phyloP scores from a whole-genome alignment of 1,140 invertebrate genomes.

The Melitaea cinxia region DNA sequence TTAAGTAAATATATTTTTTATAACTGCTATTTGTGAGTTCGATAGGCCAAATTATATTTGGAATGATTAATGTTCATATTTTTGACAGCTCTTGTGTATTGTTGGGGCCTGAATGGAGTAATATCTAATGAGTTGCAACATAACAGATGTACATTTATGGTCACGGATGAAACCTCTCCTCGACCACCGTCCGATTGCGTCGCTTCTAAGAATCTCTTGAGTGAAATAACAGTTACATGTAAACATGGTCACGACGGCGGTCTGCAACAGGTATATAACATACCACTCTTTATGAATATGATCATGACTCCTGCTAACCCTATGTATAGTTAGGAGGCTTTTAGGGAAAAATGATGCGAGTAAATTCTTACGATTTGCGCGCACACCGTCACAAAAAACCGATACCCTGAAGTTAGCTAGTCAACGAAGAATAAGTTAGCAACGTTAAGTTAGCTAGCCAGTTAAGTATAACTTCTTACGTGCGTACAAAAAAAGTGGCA shows the following conservation, averaged over 20 bases:
- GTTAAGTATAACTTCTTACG: too few species aligned
- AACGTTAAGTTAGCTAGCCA: too few species aligned
- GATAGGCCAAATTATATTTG: background rate
- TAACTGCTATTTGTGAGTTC: background rate
- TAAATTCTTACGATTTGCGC: too few species aligned
- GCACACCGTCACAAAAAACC: too few species aligned
- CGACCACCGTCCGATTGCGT: constrained; percentile 57
- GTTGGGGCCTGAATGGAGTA: constrained; percentile 66
- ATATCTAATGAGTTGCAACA: constrained; percentile 42
- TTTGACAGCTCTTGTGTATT: constrained; percentile 62
- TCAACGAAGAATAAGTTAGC: too few species aligned
- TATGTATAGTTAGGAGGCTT: too few species aligned
- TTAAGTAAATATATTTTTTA: too few species aligned
- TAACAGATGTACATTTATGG: constrained; percentile 59
- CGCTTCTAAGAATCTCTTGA: constrained; percentile 40
- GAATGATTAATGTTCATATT: background rate
- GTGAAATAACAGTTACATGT: constrained; percentile 62
- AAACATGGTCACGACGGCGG: constrained; percentile 67
- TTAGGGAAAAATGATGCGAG: too few species aligned
- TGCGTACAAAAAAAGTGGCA: too few species aligned
- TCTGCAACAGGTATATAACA: constrained; percentile 55
- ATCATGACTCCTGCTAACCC: too few species aligned
- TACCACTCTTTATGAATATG: background rate
- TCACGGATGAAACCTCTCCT: constrained; percentile 66
- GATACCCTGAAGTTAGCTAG: too few species aligned